These are phyloP conservation scores for Dione vanillae DNA, from an alignment of 2,888 invertebrate species.

Conservation along the genomic window DNA sequence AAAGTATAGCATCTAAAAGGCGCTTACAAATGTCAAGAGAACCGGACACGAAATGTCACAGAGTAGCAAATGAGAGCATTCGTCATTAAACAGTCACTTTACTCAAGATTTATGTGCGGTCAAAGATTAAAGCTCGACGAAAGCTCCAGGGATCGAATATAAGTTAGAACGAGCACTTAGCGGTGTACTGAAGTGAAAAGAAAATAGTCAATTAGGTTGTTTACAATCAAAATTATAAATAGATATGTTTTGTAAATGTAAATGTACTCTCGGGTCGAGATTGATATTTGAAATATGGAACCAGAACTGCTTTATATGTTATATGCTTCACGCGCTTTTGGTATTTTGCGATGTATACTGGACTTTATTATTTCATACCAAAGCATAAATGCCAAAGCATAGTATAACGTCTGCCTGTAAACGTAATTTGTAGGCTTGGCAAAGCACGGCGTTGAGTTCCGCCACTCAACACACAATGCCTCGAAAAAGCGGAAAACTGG, in stretches of 20 bases:
- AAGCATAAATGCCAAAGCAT: too few species aligned
- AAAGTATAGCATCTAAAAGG: background rate
- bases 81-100: slow-evolving; percentile 43
- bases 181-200: slow-evolving; percentile 21
- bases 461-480: too few species aligned
- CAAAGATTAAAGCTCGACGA: slow-evolving; percentile 48
- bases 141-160: slow-evolving; percentile 47
- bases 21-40: slow-evolving; percentile 12
- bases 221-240: slow-evolving; percentile 7
- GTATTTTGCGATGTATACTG: too few species aligned
- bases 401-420: too few species aligned
- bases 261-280: background rate
- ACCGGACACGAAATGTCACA: slow-evolving; percentile 35
- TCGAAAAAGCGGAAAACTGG: too few species aligned
- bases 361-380: too few species aligned
- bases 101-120: slow-evolving; percentile 46
- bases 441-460: too few species aligned
- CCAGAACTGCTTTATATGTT: too few species aligned
- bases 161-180: slow-evolving; percentile 32
- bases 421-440: too few species aligned
- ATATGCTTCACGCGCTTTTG: too few species aligned
- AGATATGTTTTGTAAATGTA: slow-evolving; percentile 1
- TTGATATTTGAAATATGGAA: background rate
- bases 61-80: slow-evolving; percentile 28
- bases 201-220: slow-evolving; percentile 22